Conservation (phyloP, 2,113 vertebrate genomes). For the Tragelaphus imberbis region DNA sequence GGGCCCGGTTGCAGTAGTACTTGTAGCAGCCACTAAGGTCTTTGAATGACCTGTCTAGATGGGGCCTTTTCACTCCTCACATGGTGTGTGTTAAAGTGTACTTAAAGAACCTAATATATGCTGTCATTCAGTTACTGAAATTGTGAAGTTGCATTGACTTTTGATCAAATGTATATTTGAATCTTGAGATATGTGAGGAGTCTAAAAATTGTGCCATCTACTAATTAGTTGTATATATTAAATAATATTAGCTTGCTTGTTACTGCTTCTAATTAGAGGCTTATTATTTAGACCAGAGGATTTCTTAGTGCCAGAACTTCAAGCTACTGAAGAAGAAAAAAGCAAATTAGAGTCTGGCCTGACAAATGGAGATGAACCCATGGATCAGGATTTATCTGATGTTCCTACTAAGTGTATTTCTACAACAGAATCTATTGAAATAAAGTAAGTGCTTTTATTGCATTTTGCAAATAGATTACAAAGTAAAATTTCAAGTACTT, state of each 20-base stretch:
- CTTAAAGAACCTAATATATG: neutral
- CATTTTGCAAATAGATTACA: neutral
- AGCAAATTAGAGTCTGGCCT: conserved; percentile 94
- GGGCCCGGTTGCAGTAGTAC: neutral
- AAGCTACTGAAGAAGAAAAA: conserved; percentile 98
- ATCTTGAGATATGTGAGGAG: neutral
- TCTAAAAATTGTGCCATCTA: conserved; percentile 15
- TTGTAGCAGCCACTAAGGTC: neutral
- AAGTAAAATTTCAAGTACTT: conserved; percentile 1
- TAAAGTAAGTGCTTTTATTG: conserved; percentile 85
- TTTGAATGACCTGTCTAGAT: neutral
- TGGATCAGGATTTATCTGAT: conserved; percentile 97
- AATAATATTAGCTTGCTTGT: neutral
- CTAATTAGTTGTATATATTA: neutral
- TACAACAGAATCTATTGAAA: conserved; percentile 92
- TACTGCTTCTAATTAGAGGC: conserved; percentile 52
- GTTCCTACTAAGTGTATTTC: conserved; percentile 97
- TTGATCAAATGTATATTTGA: neutral
- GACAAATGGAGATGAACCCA: conserved; percentile 98
- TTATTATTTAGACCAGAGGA: conserved; percentile 90
- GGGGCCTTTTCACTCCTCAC: neutral
- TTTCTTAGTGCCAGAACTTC: conserved; percentile 97
- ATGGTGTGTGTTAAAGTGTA: neutral
- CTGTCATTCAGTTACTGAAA: neutral
- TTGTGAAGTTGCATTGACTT: neutral